Evolutionary conservation across 2,888 invertebrate genomes (phyloP), one percentile per base, ranked within the genome.

Genomic region (Acleris holmiana): DNA sequence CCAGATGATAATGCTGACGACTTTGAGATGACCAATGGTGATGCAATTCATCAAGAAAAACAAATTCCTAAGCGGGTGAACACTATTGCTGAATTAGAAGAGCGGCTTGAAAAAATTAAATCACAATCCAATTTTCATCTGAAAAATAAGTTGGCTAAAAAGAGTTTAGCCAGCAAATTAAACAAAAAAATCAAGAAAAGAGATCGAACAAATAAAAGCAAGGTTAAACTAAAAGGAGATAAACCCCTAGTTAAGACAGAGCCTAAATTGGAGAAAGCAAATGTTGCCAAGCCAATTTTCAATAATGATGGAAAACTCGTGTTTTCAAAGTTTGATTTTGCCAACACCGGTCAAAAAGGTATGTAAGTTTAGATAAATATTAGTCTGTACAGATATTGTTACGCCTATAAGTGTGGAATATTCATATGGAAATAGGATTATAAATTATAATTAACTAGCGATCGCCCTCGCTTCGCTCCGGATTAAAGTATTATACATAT

Each of bases 251-350:
- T 76, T 55, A 76, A 78, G 48, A 78, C 73, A 67, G 74, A 67
- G 68, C 67, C 41, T 48, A 76, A 71, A 84, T 90, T 69, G 40
- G 92, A 89, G 69, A 76, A 80, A 69, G 77, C 89, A 5, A 90
- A 93, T 72, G 82, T 88, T 55, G 80, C 93, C 0, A 96, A 95
- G 79, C 95, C 96, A n/a, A 94, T 97, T 18, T 97, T 95, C 73
- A 98, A 98, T 82, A 96, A 95, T 73, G 96, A 97, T 69, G 97
- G 96, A 2, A 97, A 97, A 89, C 94, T 98, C 80, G 97, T 98
- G 1, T 98, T 97, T 80, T 98, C 98, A 5, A 98, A 98, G 90
- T 97, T 98, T 85, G 98, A 98, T 83, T 98, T 98, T 88, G 95
- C 96, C 23, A 94, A 94, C 74, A 91, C 95, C 68, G 96, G 95